These are phyloP conservation scores for Chiloscyllium plagiosum DNA, from an alignment of 2,113 vertebrate genomes.

Conservation along the genomic window DNA sequence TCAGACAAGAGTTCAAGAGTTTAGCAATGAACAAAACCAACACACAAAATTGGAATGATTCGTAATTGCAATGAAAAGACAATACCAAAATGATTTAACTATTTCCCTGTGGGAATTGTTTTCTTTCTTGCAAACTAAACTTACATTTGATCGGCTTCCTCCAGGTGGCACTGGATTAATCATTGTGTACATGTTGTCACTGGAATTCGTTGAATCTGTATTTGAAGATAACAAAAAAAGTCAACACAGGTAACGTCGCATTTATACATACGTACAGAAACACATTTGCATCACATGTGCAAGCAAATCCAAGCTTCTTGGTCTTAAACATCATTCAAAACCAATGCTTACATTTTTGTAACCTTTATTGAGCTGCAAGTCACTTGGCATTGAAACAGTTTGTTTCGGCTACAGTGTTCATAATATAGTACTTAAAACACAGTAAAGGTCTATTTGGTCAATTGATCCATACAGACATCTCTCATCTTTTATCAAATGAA, in stretches of 20 bases:
- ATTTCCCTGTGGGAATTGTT: neutral
- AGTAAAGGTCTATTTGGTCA: neutral
- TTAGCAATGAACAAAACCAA: neutral
- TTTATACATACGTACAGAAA: slow-evolving; percentile 43
- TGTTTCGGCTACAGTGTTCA: neutral
- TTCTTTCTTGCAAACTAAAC: slow-evolving; percentile 44
- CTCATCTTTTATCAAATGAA: neutral
- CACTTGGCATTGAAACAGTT: neutral
- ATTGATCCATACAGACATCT: neutral
- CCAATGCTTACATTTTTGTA: neutral
- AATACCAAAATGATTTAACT: neutral
- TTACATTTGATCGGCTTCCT: slow-evolving; percentile 94
- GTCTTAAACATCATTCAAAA: neutral
- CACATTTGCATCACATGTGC: slow-evolving; percentile 50
- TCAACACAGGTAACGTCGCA: slow-evolving; percentile 61
- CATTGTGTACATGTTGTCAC: slow-evolving; percentile 99
- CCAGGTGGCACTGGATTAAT: slow-evolving; percentile 91
- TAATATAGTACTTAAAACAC: neutral
- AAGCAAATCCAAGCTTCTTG: neutral
- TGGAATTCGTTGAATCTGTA: slow-evolving; percentile 97
- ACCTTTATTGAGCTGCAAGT: neutral
- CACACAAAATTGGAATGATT: neutral
- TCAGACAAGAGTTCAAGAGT: neutral
- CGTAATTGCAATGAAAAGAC: too few relatives aligned
- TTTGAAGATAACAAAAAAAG: slow-evolving; percentile 46